Conservation (phyloP, 2,888 invertebrate species). For the Carcina quercana region DNA sequence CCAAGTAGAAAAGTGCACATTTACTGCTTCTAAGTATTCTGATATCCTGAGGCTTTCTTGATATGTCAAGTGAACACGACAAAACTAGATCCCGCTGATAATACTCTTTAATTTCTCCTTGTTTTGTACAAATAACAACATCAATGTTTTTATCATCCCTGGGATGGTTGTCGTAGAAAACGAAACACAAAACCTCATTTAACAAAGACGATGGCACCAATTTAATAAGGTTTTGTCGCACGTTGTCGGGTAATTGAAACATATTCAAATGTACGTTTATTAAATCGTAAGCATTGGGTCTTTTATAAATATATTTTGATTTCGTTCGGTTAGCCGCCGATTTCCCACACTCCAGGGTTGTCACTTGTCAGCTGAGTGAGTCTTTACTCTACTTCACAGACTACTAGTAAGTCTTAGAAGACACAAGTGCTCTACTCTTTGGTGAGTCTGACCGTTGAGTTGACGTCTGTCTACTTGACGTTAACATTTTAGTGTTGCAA, state of each 20-base stretch:
- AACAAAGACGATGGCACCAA: constrained; percentile 38
- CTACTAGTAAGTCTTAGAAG: no score
- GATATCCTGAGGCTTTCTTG: constrained; percentile 26
- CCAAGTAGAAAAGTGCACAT: constrained; percentile 44
- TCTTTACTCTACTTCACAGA: no score
- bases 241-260: constrained; percentile 21
- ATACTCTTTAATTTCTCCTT: constrained; percentile 47
- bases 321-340: no score
- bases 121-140: constrained; percentile 40
- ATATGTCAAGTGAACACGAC: constrained; percentile 25
- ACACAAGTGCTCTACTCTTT: no score
- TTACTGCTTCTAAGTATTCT: constrained; percentile 39
- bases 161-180: constrained; percentile 53
- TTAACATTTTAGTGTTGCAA: no score
- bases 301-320: no score
- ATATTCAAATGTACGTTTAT: no score
- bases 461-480: no score
- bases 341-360: no score
- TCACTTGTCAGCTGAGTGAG: no score
- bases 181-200: constrained; percentile 40
- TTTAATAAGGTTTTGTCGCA: constrained; percentile 30
- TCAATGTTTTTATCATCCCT: constrained; percentile 36
- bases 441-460: no score
- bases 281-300: no score
- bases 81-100: constrained; percentile 35